These are phyloP conservation scores for Nannoperca obscura DNA, from an alignment of 2,797 vertebrate species.

Conservation along the genomic window DNA sequence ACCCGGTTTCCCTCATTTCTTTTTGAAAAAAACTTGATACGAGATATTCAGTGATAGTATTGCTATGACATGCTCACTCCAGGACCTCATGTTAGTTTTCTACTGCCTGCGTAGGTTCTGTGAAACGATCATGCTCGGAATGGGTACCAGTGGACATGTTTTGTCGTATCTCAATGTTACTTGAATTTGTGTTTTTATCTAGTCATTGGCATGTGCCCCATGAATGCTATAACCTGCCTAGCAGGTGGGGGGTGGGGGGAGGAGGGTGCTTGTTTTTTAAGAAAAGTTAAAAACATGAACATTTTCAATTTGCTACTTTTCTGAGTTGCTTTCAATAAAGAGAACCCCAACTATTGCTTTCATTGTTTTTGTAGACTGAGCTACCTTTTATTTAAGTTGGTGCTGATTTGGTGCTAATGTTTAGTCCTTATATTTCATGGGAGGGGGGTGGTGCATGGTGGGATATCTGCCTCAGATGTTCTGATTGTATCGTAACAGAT, in stretches of 20 bases:
- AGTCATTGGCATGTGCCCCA: constrained; percentile 97
- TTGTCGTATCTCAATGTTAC: constrained; percentile 99
- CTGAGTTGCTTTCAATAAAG: constrained; percentile 80
- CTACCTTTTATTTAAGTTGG: constrained; percentile 90
- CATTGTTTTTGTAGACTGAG: constrained; percentile 89
- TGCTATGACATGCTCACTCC: constrained; percentile 90
- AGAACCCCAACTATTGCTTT: constrained; percentile 67
- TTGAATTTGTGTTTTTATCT: constrained; percentile 97
- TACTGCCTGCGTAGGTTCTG: constrained; percentile 96
- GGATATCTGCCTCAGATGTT: constrained; percentile 99
- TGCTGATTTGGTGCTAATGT: constrained; percentile 95
- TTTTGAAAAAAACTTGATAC: constrained; percentile 83
- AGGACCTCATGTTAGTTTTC: constrained; percentile 94
- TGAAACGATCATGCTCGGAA: constrained; percentile 94
- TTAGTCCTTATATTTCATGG: constrained; percentile 83
- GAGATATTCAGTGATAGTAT: constrained; percentile 91
- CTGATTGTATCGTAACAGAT: constrained; percentile 99
- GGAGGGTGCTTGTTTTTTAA: constrained; percentile 68
- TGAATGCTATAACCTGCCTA: constrained; percentile 94
- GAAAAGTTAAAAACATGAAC: constrained; percentile 78
- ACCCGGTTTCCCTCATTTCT: constrained; percentile 70
- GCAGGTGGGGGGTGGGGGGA: constrained; percentile 81
- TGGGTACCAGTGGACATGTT: constrained; percentile 95
- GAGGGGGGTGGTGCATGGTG: constrained; percentile 96
- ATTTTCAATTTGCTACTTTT: constrained; percentile 84